phyloP scores from a whole-genome alignment of 2,797 vertebrate genomes.

The Schizopygopsis pylzovi region DNA sequence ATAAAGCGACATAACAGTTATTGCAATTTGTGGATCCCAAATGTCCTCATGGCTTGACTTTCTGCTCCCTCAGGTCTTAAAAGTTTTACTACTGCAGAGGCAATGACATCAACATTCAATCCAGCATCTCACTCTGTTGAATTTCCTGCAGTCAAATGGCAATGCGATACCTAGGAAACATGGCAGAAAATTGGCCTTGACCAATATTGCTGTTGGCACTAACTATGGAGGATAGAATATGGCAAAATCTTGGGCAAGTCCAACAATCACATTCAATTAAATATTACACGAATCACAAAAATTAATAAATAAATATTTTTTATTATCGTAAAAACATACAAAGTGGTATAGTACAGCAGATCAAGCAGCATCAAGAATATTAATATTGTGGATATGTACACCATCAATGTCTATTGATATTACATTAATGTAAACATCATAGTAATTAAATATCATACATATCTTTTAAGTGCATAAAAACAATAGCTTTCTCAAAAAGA shows the following conservation, averaged over 20 bases:
- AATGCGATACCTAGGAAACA: not conserved
- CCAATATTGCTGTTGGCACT: slow-evolving; percentile 17
- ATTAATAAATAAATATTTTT: not conserved
- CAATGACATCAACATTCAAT: not conserved
- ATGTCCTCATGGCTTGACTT: slow-evolving; percentile 42
- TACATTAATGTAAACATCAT: not conserved
- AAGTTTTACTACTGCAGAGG: slow-evolving; percentile 28
- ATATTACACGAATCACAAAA: not conserved
- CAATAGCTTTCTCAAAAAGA: not conserved
- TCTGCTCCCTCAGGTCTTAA: slow-evolving; percentile 39
- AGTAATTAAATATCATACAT: not conserved
- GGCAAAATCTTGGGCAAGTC: slow-evolving; percentile 5
- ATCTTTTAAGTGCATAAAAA: not conserved
- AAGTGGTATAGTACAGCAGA: not conserved
- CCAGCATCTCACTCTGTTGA: not conserved
- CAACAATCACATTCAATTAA: not conserved
- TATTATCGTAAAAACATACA: not conserved
- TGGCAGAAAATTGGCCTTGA: not conserved
- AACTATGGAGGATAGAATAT: slow-evolving; percentile 2
- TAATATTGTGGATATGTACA: not conserved
- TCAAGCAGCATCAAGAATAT: not conserved
- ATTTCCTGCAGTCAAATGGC: not conserved
- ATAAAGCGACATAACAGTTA: slow-evolving; percentile 27
- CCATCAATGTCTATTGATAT: not conserved
- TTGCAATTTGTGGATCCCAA: slow-evolving; percentile 43